Conservation (phyloP, 2,113 vertebrate genomes). For the Donacobius atricapilla region DNA sequence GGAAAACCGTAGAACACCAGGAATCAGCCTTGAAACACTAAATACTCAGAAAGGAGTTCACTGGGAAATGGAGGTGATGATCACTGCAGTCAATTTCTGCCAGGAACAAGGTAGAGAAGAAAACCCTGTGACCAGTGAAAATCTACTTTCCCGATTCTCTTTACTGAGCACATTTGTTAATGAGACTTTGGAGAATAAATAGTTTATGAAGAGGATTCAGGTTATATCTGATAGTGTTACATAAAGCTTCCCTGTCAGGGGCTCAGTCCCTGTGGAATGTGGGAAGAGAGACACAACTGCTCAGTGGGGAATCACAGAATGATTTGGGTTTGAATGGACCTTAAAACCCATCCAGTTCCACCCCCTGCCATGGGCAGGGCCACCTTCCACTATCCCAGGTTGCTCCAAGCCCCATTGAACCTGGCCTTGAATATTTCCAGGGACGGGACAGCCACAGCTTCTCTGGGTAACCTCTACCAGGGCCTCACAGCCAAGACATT, state of each 20-base stretch:
- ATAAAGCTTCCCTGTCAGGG: not conserved
- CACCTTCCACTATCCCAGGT: not conserved
- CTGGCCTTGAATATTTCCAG: not conserved
- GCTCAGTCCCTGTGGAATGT: not conserved
- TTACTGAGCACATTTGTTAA: not conserved
- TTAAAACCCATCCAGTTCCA: not conserved
- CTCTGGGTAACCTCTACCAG: not conserved
- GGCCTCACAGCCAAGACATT: not conserved
- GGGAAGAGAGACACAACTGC: not conserved
- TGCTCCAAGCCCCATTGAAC: rapidly evolving
- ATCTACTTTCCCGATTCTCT: not conserved
- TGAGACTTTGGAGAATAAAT: not conserved
- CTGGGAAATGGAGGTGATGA: not conserved
- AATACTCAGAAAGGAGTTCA: not conserved
- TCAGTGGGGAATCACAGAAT: not conserved
- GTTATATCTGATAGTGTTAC: not conserved
- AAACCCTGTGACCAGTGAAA: not conserved
- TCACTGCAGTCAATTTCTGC: not conserved
- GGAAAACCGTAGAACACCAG: not conserved
- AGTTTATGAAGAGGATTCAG: not conserved
- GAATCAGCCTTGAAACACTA: not conserved
- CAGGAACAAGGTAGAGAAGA: not conserved
- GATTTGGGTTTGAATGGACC: not conserved
- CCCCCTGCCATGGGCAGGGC: not conserved
- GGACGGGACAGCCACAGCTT: not conserved